Evolutionary conservation across 2,113 vertebrate genomes (phyloP).

Genomic region (Pygoscelis adeliae): DNA sequence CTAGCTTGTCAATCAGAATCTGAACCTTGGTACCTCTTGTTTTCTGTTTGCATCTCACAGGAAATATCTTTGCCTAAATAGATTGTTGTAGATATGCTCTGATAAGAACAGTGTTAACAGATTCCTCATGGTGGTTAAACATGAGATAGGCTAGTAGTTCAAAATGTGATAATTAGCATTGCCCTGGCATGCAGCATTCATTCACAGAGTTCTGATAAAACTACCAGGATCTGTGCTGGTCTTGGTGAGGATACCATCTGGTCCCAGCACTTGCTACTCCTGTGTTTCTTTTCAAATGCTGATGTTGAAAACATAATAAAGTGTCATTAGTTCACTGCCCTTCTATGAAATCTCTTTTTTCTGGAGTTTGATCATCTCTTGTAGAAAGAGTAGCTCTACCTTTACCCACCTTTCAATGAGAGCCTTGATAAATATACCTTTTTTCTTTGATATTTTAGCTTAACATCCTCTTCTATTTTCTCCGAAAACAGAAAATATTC

Average conservation of each 20-base stretch:
- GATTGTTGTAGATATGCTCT: not conserved
- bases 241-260: not conserved
- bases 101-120: not conserved
- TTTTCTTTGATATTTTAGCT: not conserved
- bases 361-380: not conserved
- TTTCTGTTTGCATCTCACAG: not conserved
- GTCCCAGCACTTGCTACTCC: not conserved
- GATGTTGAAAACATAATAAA: not conserved
- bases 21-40: not conserved
- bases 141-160: not conserved
- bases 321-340: not conserved
- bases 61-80: not conserved
- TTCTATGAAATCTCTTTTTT: not conserved
- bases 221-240: not conserved
- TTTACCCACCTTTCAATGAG: not conserved
- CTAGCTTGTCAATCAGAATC: not conserved
- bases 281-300: not conserved
- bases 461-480: not conserved
- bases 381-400: not conserved
- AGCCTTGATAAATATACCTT: not conserved
- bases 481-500: not conserved
- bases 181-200: not conserved
- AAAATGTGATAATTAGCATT: not conserved
- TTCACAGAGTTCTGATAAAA: not conserved
- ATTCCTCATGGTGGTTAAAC: not conserved